These are phyloP conservation scores for Pangasius djambal DNA, from an alignment of 2,797 vertebrate species.

Conservation along the genomic window DNA sequence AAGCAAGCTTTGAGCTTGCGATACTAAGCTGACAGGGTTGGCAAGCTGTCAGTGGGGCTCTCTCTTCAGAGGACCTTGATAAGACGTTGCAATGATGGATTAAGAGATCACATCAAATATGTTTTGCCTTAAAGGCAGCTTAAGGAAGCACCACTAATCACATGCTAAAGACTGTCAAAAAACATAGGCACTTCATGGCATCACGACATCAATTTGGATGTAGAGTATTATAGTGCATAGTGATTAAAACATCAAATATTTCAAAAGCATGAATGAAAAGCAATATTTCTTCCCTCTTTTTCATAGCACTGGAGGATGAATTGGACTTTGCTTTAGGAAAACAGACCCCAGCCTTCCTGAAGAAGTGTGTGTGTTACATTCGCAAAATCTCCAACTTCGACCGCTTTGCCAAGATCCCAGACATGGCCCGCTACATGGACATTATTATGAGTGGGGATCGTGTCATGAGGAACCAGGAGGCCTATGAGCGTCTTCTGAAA, in stretches of 20 bases:
- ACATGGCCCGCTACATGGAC: conserved; percentile 96
- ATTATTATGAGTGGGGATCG: conserved; percentile 83
- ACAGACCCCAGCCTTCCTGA: conserved; percentile 96
- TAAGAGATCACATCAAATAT: conserved; percentile 70
- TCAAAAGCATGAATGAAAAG: conserved; percentile 44
- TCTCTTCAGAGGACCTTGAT: conserved; percentile 64
- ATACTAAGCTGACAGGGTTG: conserved; percentile 62
- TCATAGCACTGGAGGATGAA: conserved; percentile 94
- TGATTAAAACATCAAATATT: conserved; percentile 28
- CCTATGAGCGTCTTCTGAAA: conserved; percentile 92
- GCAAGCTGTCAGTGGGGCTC: conserved; percentile 61
- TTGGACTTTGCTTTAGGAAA: conserved; percentile 97
- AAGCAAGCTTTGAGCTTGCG: conserved; percentile 53
- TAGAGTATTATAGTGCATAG: conserved; percentile 19
- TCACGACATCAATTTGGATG: conserved; percentile 31
- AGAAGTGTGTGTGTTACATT: conserved; percentile 99
- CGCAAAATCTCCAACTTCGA: conserved; percentile 98
- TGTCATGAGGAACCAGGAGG: conserved; percentile 89
- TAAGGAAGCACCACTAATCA: conserved; percentile 61
- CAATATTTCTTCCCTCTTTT: conserved; percentile 47
- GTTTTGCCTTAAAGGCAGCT: conserved; percentile 64
- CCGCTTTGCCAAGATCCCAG: conserved; percentile 92
- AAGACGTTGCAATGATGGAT: conserved; percentile 62
- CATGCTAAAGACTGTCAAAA: conserved; percentile 58
- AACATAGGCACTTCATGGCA: conserved; percentile 46